Evolutionary conservation across 2,888 invertebrate genomes (phyloP).

Genomic region (Erebia epiphron): DNA sequence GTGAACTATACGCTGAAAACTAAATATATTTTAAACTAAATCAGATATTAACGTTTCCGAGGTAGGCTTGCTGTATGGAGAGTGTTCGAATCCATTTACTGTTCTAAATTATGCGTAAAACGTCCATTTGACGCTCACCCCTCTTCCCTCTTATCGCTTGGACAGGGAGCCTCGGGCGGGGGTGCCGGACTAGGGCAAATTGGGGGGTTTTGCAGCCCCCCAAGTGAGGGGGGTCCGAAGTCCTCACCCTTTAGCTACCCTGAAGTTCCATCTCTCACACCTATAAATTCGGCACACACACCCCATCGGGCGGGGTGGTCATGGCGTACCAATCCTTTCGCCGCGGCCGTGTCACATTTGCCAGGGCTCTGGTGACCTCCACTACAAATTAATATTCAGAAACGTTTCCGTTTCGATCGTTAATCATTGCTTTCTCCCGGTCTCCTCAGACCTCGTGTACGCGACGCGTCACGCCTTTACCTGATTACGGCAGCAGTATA

Average conservation of each 20-base stretch:
- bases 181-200: slow-evolving; percentile 82
- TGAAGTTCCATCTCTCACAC: slow-evolving; percentile 83
- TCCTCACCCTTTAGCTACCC: slow-evolving; percentile 83
- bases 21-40: slow-evolving; percentile 22
- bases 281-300: slow-evolving; percentile 83
- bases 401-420: slow-evolving; percentile 78
- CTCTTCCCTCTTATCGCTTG: slow-evolving; percentile 83
- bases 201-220: slow-evolving; percentile 72
- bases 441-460: slow-evolving; percentile 45
- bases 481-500: slow-evolving; percentile 30
- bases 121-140: slow-evolving; percentile 83
- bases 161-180: slow-evolving; percentile 80
- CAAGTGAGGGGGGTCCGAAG: slow-evolving; percentile 78
- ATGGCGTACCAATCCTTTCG: slow-evolving; percentile 80
- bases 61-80: slow-evolving; percentile 75
- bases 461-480: slow-evolving; percentile 37
- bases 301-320: slow-evolving; percentile 72
- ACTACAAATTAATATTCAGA: slow-evolving; percentile 82
- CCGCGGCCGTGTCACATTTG: slow-evolving; percentile 78
- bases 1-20: neutral
- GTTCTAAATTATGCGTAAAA: slow-evolving; percentile 84
- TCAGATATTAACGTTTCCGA: slow-evolving; percentile 40
- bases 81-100: slow-evolving; percentile 83
- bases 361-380: slow-evolving; percentile 75
- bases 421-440: slow-evolving; percentile 77